Percentiles rank a stretch among this genome's conserved stretches.
Evolutionary conservation across 2,113 vertebrate species (phyloP).

Genomic region (Esox niger): DNA sequence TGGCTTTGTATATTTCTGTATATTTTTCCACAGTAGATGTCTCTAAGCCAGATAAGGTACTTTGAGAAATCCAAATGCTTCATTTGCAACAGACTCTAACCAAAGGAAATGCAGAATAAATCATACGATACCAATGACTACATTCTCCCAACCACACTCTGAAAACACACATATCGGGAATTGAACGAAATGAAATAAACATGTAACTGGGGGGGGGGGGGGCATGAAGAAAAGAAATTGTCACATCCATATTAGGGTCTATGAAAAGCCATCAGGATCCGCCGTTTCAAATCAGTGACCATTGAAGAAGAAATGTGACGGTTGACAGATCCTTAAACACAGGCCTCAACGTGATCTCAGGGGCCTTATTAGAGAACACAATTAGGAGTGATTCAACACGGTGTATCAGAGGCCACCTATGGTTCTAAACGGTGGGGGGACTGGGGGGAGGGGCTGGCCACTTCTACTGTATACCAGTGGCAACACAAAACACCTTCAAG

Average conservation of each 20-base stretch:
- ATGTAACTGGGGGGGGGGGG: too few relatives aligned
- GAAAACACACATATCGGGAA: background rate
- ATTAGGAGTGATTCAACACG: conserved; percentile 66
- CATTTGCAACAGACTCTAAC: conserved; percentile 10
- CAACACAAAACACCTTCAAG: conserved; percentile 58
- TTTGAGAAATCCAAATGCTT: conserved; percentile 1
- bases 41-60: background rate
- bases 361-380: conserved; percentile 59
- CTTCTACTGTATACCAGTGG: conserved; percentile 62
- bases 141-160: background rate
- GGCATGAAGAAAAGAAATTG: background rate
- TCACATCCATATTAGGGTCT: background rate
- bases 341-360: conserved; percentile 64
- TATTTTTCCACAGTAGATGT: background rate
- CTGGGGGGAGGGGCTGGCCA: conserved; percentile 41
- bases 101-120: conserved; percentile 9
- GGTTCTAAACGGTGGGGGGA: conserved; percentile 43
- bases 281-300: conserved; percentile 30
- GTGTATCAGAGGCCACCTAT: conserved; percentile 54
- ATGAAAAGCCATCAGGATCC: background rate
- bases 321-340: conserved; percentile 64
- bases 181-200: background rate
- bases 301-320: too few relatives aligned
- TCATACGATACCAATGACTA: conserved; percentile 17
- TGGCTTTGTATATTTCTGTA: background rate